These are phyloP conservation scores for Drosophila cardini DNA, from an alignment of 1,140 invertebrate genomes.

Conservation along the genomic window DNA sequence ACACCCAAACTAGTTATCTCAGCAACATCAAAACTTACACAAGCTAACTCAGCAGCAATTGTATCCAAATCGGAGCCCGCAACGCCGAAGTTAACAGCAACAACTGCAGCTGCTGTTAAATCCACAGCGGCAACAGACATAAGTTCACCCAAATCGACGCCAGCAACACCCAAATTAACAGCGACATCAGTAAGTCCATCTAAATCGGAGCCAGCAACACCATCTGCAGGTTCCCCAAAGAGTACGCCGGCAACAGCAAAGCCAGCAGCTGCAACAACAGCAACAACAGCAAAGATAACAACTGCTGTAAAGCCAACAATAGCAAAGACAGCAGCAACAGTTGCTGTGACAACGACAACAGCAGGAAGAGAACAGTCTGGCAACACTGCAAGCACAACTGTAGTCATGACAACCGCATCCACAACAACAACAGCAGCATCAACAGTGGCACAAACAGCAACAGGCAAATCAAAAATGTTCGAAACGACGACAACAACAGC, in stretches of 20 bases:
- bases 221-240: conserved; percentile 4
- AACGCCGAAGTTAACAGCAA: conserved; percentile 4
- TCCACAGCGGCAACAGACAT: conserved; percentile 1
- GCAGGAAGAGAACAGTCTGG: conserved; percentile 32
- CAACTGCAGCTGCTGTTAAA: conserved; percentile 24
- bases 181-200: conserved; percentile 6
- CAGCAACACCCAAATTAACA: conserved; percentile 17
- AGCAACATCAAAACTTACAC: conserved; percentile 26
- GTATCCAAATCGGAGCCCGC: conserved; percentile 3
- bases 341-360: not conserved
- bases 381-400: conserved; percentile 26
- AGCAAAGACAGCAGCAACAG: conserved; percentile 8
- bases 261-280: conserved; percentile 3
- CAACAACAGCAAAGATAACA: conserved; percentile 17
- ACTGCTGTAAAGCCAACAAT: conserved; percentile 12
- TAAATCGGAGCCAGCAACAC: conserved; percentile 10
- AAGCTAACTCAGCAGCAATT: conserved; percentile 18
- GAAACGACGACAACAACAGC: conserved; percentile 42
- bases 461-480: conserved; percentile 52
- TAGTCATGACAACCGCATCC: conserved; percentile 41
- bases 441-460: conserved; percentile 39
- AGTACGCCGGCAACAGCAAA: conserved; percentile 21
- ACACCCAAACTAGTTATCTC: not conserved
- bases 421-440: conserved; percentile 30
- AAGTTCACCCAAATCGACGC: conserved; percentile 12